Evolutionary conservation across 2,113 vertebrate species (phyloP).

Genomic region (Dasyprocta punctata): DNA sequence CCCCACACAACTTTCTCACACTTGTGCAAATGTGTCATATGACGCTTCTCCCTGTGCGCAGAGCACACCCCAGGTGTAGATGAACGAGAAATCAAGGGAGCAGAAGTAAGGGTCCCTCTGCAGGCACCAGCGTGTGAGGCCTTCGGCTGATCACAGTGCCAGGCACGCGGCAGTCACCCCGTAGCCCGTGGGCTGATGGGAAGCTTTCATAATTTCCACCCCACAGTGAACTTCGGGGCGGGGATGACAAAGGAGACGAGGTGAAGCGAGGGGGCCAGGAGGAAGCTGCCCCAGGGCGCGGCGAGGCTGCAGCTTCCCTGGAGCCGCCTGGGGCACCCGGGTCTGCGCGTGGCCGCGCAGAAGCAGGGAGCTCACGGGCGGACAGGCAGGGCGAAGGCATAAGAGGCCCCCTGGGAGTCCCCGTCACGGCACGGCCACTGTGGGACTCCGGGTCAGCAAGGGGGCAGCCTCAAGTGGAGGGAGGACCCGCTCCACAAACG

Average conservation of each 20-base stretch:
- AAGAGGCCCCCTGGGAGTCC: background rate
- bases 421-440: background rate
- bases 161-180: rapidly evolving
- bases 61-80: background rate
- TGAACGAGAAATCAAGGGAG: background rate
- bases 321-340: background rate
- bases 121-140: background rate
- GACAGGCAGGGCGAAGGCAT: background rate
- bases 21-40: background rate
- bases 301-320: background rate
- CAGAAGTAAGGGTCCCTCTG: rapidly evolving
- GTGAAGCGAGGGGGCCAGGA: background rate
- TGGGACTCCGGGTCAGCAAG: background rate
- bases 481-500: background rate
- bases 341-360: background rate
- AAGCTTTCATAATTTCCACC: background rate
- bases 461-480: background rate
- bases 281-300: constrained; percentile 21
- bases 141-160: rapidly evolving
- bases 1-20: rapidly evolving
- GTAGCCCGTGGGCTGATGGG: background rate
- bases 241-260: background rate
- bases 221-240: background rate
- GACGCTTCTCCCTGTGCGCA: background rate
- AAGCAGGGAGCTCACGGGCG: background rate